These are phyloP conservation scores for Mythimna pallens DNA, from an alignment of 2,888 invertebrate species.

Conservation along the genomic window DNA sequence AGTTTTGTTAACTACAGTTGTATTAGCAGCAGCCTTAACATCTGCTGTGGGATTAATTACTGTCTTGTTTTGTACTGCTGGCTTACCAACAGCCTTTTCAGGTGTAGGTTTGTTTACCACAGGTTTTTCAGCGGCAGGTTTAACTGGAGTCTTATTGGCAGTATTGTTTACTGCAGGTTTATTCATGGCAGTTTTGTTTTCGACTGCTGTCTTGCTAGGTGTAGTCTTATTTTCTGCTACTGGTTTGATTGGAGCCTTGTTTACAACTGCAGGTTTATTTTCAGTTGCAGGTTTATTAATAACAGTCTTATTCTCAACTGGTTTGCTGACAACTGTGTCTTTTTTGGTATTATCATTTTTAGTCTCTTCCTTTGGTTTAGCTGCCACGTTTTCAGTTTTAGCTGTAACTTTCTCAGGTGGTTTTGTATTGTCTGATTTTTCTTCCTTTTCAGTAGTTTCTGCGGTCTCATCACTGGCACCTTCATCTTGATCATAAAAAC, in stretches of 20 bases:
- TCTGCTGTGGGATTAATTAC: conserved; percentile 1
- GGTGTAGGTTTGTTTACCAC: conserved; percentile 3
- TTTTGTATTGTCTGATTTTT: conserved; percentile 15
- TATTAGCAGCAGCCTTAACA: conserved; percentile 5
- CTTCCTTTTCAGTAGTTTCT: conserved; percentile 29
- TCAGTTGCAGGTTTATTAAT: conserved; percentile 13
- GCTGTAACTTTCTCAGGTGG: conserved; percentile 2
- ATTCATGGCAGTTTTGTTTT: conserved; percentile 2
- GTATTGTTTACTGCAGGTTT: conserved; percentile 15
- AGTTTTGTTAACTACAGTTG: not conserved
- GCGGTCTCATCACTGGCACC: conserved; percentile 19
- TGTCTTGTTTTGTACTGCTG: conserved; percentile 10
- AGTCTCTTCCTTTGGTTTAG: conserved; percentile 22
- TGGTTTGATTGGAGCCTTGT: conserved; percentile 5
- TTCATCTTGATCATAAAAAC: conserved; percentile 63
- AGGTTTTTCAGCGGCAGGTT: not conserved
- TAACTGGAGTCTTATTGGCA: conserved; percentile 7
- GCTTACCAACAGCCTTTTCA: conserved; percentile 1
- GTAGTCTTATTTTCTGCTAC: conserved; percentile 8
- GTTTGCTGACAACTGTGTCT: conserved; percentile 19
- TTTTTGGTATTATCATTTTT: conserved; percentile 20
- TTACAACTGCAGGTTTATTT: conserved; percentile 17
- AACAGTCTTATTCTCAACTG: conserved; percentile 12
- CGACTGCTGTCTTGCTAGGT: conserved; percentile 7
- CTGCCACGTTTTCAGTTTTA: conserved; percentile 27